Evolutionary conservation across 2,113 vertebrate species (phyloP).

Genomic region (Ailuropoda melanoleuca): DNA sequence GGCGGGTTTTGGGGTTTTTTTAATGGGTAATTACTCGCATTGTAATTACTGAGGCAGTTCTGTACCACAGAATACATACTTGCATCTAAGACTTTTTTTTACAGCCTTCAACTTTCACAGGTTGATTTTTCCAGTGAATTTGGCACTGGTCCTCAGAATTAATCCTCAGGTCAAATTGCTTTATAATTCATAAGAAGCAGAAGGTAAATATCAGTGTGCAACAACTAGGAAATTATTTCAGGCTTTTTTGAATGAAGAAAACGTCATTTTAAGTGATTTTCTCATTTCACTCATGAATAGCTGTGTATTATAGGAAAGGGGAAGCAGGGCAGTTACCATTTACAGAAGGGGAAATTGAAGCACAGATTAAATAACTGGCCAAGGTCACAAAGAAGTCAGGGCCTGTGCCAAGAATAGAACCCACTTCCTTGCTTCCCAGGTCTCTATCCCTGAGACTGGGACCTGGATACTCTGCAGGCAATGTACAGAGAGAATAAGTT

Average conservation of each 20-base stretch:
- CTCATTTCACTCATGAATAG: background rate
- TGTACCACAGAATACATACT: background rate
- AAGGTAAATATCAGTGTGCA: background rate
- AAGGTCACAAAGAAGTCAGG: constrained; percentile 51
- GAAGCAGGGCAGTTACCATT: constrained; percentile 5
- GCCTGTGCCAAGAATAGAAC: constrained; percentile 60
- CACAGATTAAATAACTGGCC: constrained; percentile 43
- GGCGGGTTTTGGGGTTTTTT: background rate
- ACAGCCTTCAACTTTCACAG: background rate
- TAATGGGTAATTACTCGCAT: background rate
- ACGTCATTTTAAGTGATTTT: background rate
- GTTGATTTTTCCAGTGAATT: background rate
- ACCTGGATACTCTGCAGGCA: background rate
- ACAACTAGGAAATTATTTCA: constrained; percentile 1
- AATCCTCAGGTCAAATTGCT: background rate
- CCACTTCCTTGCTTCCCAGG: constrained; percentile 51
- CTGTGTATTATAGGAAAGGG: constrained; percentile 19
- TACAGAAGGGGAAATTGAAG: constrained; percentile 61
- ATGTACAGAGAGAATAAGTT: fast-evolving
- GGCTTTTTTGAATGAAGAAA: constrained; percentile 24
- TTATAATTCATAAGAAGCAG: constrained; percentile 12
- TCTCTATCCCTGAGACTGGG: background rate
- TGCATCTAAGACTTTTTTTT: background rate
- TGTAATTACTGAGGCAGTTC: background rate
- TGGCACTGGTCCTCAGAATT: background rate